These are phyloP conservation scores for Odontocerum albicorne DNA, from an alignment of 2,888 invertebrate species.

Conservation along the genomic window DNA sequence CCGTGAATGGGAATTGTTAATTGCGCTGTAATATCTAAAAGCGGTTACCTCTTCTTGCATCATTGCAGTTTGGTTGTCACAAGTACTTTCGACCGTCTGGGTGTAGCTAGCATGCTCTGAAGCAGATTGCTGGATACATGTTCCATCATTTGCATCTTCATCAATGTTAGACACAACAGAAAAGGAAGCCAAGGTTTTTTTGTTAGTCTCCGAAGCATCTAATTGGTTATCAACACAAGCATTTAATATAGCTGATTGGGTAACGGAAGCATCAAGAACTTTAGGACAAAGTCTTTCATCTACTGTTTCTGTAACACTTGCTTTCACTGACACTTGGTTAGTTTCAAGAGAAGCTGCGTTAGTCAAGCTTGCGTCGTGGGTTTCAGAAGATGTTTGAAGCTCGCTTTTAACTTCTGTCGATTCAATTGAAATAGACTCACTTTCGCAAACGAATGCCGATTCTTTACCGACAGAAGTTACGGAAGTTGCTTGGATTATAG, in stretches of 20 bases:
- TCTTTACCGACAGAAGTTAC: neutral
- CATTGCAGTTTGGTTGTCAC: neutral
- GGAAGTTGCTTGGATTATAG: neutral
- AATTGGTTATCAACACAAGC: too few relatives aligned
- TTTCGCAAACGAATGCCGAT: neutral
- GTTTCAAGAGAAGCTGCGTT: too few relatives aligned
- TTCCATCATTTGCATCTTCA: neutral
- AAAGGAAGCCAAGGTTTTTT: neutral
- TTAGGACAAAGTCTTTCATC: too few relatives aligned
- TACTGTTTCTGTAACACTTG: too few relatives aligned
- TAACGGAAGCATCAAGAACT: slow-evolving; percentile 7
- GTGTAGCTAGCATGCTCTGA: neutral
- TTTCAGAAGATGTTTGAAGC: too few relatives aligned
- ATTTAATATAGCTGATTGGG: too few relatives aligned
- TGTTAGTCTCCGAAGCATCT: too few relatives aligned
- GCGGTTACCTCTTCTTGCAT: neutral
- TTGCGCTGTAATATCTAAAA: neutral
- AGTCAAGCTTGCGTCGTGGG: too few relatives aligned
- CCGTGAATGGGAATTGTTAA: too few relatives aligned
- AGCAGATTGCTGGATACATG: neutral
- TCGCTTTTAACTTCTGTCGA: neutral
- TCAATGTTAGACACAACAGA: neutral
- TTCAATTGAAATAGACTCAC: slow-evolving; percentile 11
- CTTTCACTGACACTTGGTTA: too few relatives aligned
- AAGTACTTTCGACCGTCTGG: neutral